These are phyloP conservation scores for Poeciliopsis gracilis DNA, from an alignment of 2,797 vertebrate genomes.

Conservation along the genomic window DNA sequence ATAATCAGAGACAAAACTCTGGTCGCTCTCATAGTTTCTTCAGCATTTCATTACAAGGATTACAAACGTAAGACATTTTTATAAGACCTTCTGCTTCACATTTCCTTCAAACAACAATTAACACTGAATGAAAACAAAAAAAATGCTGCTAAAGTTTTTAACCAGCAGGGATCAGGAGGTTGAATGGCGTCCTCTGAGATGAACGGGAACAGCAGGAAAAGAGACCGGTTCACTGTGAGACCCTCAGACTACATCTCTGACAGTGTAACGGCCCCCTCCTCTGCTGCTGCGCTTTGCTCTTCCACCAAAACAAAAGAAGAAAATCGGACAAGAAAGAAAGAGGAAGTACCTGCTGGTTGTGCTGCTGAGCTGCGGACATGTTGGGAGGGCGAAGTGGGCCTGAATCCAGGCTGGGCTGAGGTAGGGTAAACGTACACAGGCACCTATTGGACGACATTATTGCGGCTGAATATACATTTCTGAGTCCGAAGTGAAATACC, in stretches of 20 bases:
- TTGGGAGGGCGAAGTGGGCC: conserved; percentile 85
- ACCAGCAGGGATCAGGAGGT: background rate
- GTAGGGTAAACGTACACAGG: conserved; percentile 93
- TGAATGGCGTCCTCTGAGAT: conserved; percentile 26
- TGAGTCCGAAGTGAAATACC: background rate
- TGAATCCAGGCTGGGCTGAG: conserved; percentile 88
- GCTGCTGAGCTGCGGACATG: conserved; percentile 77
- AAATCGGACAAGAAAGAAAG: conserved; percentile 3
- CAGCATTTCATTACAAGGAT: background rate
- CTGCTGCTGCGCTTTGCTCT: conserved; percentile 75
- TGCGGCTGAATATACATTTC: background rate
- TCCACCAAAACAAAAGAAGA: background rate
- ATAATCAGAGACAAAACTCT: background rate
- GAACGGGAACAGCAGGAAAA: conserved; percentile 89
- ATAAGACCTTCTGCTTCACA: background rate
- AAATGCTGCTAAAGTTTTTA: background rate
- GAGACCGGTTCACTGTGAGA: conserved; percentile 99
- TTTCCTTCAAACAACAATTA: background rate
- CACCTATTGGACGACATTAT: conserved; percentile 76
- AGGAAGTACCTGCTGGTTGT: conserved; percentile 79
- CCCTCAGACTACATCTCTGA: conserved; percentile 98
- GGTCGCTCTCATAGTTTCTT: background rate
- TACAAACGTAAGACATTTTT: background rate
- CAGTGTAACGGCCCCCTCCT: conserved; percentile 99
- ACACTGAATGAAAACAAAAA: background rate